Evolutionary conservation across 2,797 vertebrate genomes (phyloP), one percentile per base, ranked within the genome.

Genomic region (Xenentodon cancila): DNA sequence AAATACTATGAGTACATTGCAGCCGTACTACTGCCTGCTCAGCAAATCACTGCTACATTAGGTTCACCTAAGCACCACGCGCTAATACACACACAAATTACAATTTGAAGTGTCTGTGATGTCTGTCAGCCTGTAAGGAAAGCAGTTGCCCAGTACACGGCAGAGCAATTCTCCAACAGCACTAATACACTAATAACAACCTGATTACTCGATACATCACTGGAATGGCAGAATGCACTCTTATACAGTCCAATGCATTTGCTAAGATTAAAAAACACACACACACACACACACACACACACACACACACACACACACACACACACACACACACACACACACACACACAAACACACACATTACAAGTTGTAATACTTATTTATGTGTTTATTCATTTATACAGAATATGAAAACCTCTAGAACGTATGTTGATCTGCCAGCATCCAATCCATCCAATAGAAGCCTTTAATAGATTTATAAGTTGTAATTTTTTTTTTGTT

Each of bases 1-100:
- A 88, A 89, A 92, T 88, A 84, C 83, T 79, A 77, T 68, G 85
- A 92, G 88, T 82, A 91, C 93, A 93, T 86, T 86, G 89, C 63
- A 63, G 68, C 75, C 65, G 80, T 71, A 67, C 65, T 73, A 71
- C 79, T 91, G 90, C 82, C 86, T 89, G 84, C 87, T 93, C 91
- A 94, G 92, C 89, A 92, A 71, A 67, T 82, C 71, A 82, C 80
- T 86, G 78, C 82, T 86, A 81, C 86, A 91, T 86, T 91, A 93
- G 89, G 84, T 80, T 81, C 58, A 84, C 80, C 79, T 83, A 90
- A 87, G 86, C 79, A 83, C 69, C 79, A 70, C 73, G 80, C 55
- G 54, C 60, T 58, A 79, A 73, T 49, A 80, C 53, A 66, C 75
- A 81, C 70, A 77, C 81, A 87, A 66, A 80, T 75, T 68, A 67